A percentile compares a stretch with the other conserved stretches of the same genome.
Conservation (phyloP, 2,888 invertebrate genomes). For the Scaptomyza flava region DNA sequence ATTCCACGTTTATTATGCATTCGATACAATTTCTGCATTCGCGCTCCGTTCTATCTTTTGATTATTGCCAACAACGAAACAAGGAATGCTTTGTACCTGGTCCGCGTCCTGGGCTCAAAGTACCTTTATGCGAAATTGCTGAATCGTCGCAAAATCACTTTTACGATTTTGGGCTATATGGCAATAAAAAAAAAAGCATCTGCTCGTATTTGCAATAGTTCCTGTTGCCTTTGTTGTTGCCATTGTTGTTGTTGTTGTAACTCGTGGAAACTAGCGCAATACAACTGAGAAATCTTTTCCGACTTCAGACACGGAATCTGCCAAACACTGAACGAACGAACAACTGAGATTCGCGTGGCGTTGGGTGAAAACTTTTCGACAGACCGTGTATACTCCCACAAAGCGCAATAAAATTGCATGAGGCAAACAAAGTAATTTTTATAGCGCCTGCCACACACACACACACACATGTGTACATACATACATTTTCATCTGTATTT, state of each 20-base stretch:
- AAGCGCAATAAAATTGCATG: slow-evolving; percentile 76
- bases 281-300: slow-evolving; percentile 74
- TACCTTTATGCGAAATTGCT: slow-evolving; percentile 58
- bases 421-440: slow-evolving; percentile 79
- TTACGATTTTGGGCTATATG: slow-evolving; percentile 78
- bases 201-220: slow-evolving; percentile 28
- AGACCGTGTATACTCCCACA: slow-evolving; percentile 33
- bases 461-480: slow-evolving; percentile 8
- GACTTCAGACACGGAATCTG: slow-evolving; percentile 18
- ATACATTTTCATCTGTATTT: slow-evolving; percentile 32
- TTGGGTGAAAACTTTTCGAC: slow-evolving; percentile 66
- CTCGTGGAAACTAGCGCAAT: slow-evolving; percentile 72
- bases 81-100: slow-evolving; percentile 45
- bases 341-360: slow-evolving; percentile 50
- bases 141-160: slow-evolving; percentile 78
- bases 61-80: slow-evolving; percentile 12
- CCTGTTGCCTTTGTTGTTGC: slow-evolving; percentile 15
- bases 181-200: slow-evolving; percentile 59
- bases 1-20: slow-evolving; percentile 45
- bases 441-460: slow-evolving; percentile 46
- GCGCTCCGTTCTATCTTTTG: slow-evolving; percentile 5
- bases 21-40: slow-evolving; percentile 26
- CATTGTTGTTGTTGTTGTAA: slow-evolving; percentile 12
- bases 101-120: slow-evolving; percentile 14
- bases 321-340: slow-evolving; percentile 1